Conservation (phyloP, 2,888 invertebrate genomes). For the Drosophila buzzatii region DNA sequence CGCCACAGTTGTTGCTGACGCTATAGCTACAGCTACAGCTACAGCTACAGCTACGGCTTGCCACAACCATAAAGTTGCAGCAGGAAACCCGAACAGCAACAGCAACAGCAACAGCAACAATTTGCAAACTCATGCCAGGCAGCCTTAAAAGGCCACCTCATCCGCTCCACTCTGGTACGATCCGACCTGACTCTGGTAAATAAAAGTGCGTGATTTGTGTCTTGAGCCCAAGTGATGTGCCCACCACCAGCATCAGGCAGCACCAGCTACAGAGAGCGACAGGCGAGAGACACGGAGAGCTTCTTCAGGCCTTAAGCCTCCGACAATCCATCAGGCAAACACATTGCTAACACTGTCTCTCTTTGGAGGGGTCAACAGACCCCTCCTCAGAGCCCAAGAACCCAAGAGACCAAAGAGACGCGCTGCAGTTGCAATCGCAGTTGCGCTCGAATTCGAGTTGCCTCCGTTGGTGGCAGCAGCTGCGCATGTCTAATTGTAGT, state of each 20-base stretch:
- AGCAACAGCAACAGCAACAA: conserved; percentile 51
- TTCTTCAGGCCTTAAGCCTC: conserved; percentile 40
- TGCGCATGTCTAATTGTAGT: conserved; percentile 77
- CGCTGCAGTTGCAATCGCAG: not conserved
- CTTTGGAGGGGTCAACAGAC: conserved; percentile 65
- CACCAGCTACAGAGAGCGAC: conserved; percentile 14
- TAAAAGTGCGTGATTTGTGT: conserved; percentile 77
- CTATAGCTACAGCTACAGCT: conserved; percentile 1
- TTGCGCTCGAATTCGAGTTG: conserved; percentile 11
- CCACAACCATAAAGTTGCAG: conserved; percentile 72
- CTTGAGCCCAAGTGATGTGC: conserved; percentile 61
- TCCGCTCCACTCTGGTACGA: conserved; percentile 47
- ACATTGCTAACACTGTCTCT: conserved; percentile 41
- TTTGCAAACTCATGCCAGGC: conserved; percentile 77
- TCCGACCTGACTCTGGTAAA: conserved; percentile 41
- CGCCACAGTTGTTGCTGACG: conserved; percentile 44
- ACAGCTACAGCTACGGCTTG: conserved; percentile 22
- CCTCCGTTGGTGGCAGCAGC: conserved; percentile 58
- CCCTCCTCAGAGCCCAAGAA: conserved; percentile 36
- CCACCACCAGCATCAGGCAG: conserved; percentile 55
- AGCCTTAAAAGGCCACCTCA: conserved; percentile 76
- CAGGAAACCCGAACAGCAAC: conserved; percentile 63
- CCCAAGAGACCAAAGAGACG: not conserved
- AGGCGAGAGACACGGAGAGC: conserved; percentile 42
- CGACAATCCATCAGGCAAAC: conserved; percentile 73